phyloP scores from a whole-genome alignment of 2,888 invertebrate species.

The Chironomus riparius region DNA sequence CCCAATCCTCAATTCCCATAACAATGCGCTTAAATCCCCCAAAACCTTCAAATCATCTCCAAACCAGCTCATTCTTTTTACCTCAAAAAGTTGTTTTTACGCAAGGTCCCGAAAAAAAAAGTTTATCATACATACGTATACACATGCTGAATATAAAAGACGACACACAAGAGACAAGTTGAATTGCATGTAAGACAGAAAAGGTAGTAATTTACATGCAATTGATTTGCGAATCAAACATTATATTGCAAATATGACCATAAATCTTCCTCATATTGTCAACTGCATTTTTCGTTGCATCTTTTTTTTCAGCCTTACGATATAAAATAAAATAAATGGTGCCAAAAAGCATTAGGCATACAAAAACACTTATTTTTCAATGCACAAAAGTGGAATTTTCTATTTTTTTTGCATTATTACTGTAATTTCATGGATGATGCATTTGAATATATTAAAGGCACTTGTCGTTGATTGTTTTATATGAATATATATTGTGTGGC shows the following conservation, averaged over 20 bases:
- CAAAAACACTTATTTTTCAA: neutral
- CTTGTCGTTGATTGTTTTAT: too few species aligned
- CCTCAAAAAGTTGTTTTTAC: too few species aligned
- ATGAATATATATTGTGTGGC: too few species aligned
- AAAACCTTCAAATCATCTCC: too few species aligned
- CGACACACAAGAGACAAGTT: neutral
- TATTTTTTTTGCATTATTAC: too few species aligned
- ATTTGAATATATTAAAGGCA: too few species aligned
- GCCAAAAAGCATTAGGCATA: neutral
- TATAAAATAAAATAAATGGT: neutral
- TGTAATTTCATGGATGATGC: too few species aligned
- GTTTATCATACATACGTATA: neutral
- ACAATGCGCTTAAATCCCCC: too few species aligned
- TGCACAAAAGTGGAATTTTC: too few species aligned
- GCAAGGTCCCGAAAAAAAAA: neutral
- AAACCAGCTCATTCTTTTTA: too few species aligned
- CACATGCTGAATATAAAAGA: neutral
- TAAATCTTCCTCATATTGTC: neutral
- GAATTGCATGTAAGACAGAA: neutral
- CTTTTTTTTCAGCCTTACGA: neutral
- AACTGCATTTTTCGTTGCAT: neutral
- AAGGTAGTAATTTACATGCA: constrained; percentile 16
- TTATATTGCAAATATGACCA: neutral
- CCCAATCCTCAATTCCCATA: too few species aligned
- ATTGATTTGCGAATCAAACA: constrained; percentile 10